Base-by-base conservation (phyloP, 1,140 invertebrate species). In the Drosophila repleta region DNA sequence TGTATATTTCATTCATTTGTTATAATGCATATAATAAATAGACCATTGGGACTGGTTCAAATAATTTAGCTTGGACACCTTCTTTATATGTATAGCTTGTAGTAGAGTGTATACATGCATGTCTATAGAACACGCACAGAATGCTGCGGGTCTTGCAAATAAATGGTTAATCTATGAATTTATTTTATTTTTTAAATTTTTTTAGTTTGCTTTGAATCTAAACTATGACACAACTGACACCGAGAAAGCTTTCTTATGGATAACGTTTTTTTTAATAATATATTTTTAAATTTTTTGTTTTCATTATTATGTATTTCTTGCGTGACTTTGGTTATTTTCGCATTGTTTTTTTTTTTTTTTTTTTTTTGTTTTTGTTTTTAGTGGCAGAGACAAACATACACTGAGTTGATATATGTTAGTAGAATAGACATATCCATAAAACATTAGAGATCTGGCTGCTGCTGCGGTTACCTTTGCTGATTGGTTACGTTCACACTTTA, bases 171-270 rank as follows among this genome's bases (percentile, higher is more conserved):
- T 57, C 39, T 35, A 15, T 58, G 17, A 17, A 35, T 10, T 24
- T 24, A 3, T 35, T 35, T 35, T 55, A 35, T 61, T 58, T 57
- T 62, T 49, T 29, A 29, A 29, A 29, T 55, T 49, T 61, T 56
- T 49, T 65, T 61, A 68, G 43, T 68, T 73, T 62, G 62, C 58
- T 53, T 76, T 55, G 61, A 61, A 60, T 75, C 72, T 83, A 84
- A 76, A 79, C 80, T 79, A 83, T 76, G 80, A 80, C 68, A 80
- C 74, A 85, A 77, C 69, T 74, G 81, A 84, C 77, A 84, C 67
- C 74, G 69, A 80, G 58, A 74, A 77, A 76, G 62, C 60, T 69
- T 74, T 64, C 62, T 65, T 46, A 74, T 15, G 74, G 66, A 49
- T 20, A 55, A 39, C 20, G 26, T 37, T 17, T 60, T 41, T 55